Evolutionary conservation across 2,113 vertebrate genomes (phyloP).

Genomic region (Rhabdornis inornatus): DNA sequence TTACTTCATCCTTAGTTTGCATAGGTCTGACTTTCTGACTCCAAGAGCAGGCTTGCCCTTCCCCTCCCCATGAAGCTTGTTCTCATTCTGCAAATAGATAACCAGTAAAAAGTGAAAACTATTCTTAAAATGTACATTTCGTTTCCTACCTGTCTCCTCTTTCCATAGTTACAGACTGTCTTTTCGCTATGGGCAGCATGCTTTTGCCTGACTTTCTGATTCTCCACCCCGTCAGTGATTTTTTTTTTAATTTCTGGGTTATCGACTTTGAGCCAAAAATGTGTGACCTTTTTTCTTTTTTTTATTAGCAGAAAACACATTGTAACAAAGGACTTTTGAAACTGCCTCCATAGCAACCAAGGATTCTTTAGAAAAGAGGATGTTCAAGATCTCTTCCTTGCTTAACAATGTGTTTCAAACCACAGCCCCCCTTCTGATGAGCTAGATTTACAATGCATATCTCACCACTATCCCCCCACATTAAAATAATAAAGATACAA

Average conservation of each 20-base stretch:
- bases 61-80: not conserved
- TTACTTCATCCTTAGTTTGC: not conserved
- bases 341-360: slow-evolving; percentile 53
- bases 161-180: not conserved
- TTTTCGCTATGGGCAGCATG: not conserved
- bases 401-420: slow-evolving; percentile 3
- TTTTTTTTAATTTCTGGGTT: not conserved
- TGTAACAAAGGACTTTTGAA: slow-evolving; percentile 50
- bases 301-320: not conserved
- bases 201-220: not conserved
- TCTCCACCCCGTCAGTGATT: not conserved
- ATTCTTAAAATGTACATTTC: not conserved
- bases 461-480: not conserved
- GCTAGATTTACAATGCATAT: not conserved
- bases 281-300: not conserved
- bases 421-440: not conserved
- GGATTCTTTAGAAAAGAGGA: slow-evolving; percentile 21
- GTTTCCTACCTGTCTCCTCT: not conserved
- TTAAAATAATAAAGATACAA: not conserved
- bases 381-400: slow-evolving; percentile 5
- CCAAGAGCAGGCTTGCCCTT: not conserved
- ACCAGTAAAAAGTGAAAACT: not conserved
- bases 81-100: not conserved
- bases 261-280: slow-evolving; percentile 19
- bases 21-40: not conserved